Percentiles rank a stretch among this genome's conserved stretches.
Evolutionary conservation across 2,113 vertebrate genomes (phyloP).

Genomic region (Solenodon paradoxus): DNA sequence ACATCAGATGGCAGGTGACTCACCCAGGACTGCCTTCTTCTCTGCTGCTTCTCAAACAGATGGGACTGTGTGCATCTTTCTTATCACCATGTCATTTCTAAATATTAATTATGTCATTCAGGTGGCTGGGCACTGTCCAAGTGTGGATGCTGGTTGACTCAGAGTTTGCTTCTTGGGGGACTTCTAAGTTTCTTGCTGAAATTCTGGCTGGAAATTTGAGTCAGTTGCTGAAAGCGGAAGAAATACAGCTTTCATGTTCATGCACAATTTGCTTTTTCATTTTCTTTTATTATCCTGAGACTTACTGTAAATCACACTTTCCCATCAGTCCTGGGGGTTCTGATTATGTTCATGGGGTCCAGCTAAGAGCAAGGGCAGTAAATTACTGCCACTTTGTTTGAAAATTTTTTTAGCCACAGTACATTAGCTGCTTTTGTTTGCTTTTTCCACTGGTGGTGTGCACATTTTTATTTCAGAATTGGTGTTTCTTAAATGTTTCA

Average conservation of each 20-base stretch:
- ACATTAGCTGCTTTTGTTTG: slow-evolving; percentile 88
- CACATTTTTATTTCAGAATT: slow-evolving; percentile 81
- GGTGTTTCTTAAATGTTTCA: slow-evolving; percentile 82
- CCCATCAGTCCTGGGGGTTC: slow-evolving; percentile 73
- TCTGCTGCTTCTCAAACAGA: background rate
- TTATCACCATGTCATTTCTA: background rate
- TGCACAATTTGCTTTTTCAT: slow-evolving; percentile 83
- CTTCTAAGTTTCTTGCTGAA: slow-evolving; percentile 77
- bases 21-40: background rate
- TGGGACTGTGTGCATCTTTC: background rate
- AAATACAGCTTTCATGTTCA: slow-evolving; percentile 83
- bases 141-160: background rate
- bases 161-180: slow-evolving; percentile 63
- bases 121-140: background rate
- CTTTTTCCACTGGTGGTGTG: slow-evolving; percentile 81
- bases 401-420: slow-evolving; percentile 87
- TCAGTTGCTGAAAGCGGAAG: slow-evolving; percentile 78
- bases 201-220: slow-evolving; percentile 78
- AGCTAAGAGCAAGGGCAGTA: slow-evolving; percentile 78
- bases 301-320: slow-evolving; percentile 80
- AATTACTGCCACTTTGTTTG: slow-evolving; percentile 86
- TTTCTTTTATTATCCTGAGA: slow-evolving; percentile 82
- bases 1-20: background rate
- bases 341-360: slow-evolving; percentile 82
- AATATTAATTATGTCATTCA: slow-evolving; percentile 13